A percentile compares a stretch with the other conserved stretches of the same genome.
Conservation (phyloP, 2,113 vertebrate genomes). For the Plotosus lineatus region DNA sequence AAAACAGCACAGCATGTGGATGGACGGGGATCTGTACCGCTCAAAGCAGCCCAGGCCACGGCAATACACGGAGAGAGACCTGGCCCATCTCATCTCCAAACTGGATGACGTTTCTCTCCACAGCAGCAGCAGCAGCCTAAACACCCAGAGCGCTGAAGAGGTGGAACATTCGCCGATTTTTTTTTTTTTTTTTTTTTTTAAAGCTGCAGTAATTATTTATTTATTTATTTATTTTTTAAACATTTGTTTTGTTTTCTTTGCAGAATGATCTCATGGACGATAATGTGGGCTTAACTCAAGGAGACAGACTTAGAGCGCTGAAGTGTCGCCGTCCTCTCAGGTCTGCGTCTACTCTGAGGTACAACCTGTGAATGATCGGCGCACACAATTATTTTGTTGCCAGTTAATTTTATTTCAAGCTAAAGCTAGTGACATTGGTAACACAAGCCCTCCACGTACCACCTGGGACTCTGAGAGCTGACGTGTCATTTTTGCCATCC, state of each 20-base stretch:
- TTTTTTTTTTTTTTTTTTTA: neutral
- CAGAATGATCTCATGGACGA: slow-evolving; percentile 76
- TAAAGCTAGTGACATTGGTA: too few species aligned
- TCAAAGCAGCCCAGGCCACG: slow-evolving; percentile 70
- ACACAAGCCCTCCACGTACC: too few species aligned
- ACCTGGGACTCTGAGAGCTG: too few species aligned
- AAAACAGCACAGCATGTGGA: slow-evolving; percentile 84
- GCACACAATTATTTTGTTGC: too few species aligned
- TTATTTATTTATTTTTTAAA: neutral
- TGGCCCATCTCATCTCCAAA: slow-evolving; percentile 79
- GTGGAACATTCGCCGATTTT: neutral
- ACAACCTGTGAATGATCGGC: too few species aligned
- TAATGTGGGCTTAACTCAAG: slow-evolving; percentile 76
- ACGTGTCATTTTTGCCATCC: too few species aligned
- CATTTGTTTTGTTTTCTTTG: neutral
- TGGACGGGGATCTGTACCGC: slow-evolving; percentile 81
- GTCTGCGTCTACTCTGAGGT: slow-evolving; percentile 62
- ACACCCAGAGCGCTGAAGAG: slow-evolving; percentile 65
- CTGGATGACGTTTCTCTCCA: slow-evolving; percentile 83
- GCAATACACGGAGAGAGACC: slow-evolving; percentile 54
- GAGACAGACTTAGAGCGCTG: slow-evolving; percentile 88
- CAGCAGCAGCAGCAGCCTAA: slow-evolving; percentile 68
- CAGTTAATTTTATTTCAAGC: too few species aligned
- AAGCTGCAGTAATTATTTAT: neutral
- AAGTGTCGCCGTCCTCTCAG: slow-evolving; percentile 80